These are phyloP conservation scores for Saguinus midas DNA, from an alignment of 2,113 vertebrate species.

Conservation along the genomic window DNA sequence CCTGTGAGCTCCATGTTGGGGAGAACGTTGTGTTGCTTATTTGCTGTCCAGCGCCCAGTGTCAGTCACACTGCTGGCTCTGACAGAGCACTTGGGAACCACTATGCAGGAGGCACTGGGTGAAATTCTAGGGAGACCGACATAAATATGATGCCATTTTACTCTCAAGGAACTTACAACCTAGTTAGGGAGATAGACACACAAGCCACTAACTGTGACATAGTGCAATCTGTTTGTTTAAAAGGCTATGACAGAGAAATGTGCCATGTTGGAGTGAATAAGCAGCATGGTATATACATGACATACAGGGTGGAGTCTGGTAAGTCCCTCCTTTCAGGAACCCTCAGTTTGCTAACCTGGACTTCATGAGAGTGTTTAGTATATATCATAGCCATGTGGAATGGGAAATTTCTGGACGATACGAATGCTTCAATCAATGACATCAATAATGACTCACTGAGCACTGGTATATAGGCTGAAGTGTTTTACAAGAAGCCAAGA, in stretches of 20 bases:
- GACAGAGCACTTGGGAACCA: neutral
- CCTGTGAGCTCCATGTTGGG: neutral
- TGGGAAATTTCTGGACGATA: neutral
- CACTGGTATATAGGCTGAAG: neutral
- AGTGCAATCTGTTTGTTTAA: neutral
- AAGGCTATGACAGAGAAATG: neutral
- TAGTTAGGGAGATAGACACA: neutral
- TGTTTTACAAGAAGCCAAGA: neutral
- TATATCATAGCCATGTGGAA: neutral
- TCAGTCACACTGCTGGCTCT: neutral
- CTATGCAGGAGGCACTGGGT: neutral
- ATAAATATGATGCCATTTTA: neutral
- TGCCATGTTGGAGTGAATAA: neutral
- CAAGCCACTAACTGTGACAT: neutral
- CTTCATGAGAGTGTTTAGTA: neutral
- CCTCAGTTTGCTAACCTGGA: neutral
- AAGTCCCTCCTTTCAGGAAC: neutral
- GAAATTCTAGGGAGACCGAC: neutral
- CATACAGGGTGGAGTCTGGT: neutral
- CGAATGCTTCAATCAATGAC: neutral
- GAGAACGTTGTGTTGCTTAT: neutral
- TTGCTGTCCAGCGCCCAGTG: neutral
- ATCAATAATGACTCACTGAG: neutral
- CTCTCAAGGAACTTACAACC: neutral
- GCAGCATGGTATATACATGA: no score